Percentiles rank a stretch among this genome's conserved stretches.
Conservation (phyloP, 2,113 vertebrate species). For the Butorides virescens region DNA sequence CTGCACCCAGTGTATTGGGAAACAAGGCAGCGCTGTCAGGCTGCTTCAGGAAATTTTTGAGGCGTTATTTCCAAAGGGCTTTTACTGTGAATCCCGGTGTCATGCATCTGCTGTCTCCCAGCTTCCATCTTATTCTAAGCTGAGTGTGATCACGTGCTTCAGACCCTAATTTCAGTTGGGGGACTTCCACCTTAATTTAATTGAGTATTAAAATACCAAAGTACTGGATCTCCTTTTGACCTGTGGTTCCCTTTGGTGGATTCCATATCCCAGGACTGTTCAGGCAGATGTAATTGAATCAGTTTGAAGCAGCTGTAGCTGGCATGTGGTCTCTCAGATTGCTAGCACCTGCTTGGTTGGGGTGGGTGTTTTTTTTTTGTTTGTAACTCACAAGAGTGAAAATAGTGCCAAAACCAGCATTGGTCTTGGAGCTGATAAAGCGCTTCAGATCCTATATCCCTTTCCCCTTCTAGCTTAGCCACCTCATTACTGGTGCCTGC, state of each 20-base stretch:
- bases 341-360: conserved; percentile 76
- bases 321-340: conserved; percentile 78
- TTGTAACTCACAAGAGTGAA: conserved; percentile 70
- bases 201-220: background rate
- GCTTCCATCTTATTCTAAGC: background rate
- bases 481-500: conserved; percentile 59
- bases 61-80: conserved; percentile 30
- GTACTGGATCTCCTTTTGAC: background rate
- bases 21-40: conserved; percentile 54
- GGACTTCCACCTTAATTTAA: conserved; percentile 13
- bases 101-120: background rate
- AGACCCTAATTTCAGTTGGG: background rate
- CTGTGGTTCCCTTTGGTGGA: conserved; percentile 58
- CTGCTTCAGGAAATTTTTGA: conserved; percentile 63
- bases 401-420: conserved; percentile 73
- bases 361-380: background rate
- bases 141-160: background rate
- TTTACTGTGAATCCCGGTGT: background rate
- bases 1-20: conserved; percentile 75
- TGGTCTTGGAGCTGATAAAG: conserved; percentile 77
- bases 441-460: conserved; percentile 56
- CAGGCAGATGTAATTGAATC: conserved; percentile 79
- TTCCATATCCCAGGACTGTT: conserved; percentile 73
- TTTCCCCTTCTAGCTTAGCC: conserved; percentile 51
- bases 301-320: conserved; percentile 80